Conservation (phyloP, 2,113 vertebrate species). For the Sinocyclocheilus grahami region DNA sequence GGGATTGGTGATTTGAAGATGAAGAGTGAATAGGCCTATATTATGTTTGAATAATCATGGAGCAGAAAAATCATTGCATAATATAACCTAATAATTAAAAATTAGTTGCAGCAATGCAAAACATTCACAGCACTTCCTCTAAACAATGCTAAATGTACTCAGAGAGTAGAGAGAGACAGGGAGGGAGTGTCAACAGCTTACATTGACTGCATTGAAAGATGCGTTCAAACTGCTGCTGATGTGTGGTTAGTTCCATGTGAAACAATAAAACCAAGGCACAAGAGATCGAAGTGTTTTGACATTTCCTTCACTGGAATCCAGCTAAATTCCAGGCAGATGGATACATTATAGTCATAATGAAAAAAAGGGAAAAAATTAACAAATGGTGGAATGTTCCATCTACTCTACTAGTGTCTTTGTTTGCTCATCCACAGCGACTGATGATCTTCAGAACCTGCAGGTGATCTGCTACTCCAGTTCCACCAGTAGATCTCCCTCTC, state of each 20-base stretch:
- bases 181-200: background rate
- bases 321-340: background rate
- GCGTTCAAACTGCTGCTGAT: background rate
- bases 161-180: background rate
- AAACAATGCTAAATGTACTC: background rate
- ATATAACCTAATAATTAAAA: background rate
- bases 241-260: background rate
- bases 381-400: conserved; percentile 28
- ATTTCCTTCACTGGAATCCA: background rate
- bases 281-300: background rate
- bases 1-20: background rate
- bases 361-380: background rate
- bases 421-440: background rate
- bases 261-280: background rate
- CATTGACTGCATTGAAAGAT: background rate
- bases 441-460: background rate
- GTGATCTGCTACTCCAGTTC: conserved; percentile 81
- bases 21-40: background rate
- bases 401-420: conserved; percentile 32
- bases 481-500: conserved; percentile 92
- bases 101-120: background rate
- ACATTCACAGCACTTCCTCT: background rate
- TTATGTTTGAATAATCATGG: background rate
- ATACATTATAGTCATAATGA: background rate
- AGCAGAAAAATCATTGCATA: background rate